Evolutionary conservation across 1,140 invertebrate species (phyloP).

Genomic region (Papilio polytes): DNA sequence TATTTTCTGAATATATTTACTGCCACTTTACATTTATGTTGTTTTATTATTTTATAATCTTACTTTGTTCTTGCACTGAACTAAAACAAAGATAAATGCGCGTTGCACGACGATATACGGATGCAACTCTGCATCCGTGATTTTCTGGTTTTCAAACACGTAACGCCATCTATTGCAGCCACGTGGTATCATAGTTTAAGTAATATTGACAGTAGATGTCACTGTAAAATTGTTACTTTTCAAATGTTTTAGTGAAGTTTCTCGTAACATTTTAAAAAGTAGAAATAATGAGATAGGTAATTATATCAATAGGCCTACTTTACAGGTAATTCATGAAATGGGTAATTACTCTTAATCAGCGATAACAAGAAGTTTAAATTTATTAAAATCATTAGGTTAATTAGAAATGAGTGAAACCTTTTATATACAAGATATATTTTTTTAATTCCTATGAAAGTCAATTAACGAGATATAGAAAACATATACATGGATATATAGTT

Average conservation of each 20-base stretch:
- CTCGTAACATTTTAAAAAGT: not conserved
- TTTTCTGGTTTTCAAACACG: not conserved
- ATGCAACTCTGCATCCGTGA: not conserved
- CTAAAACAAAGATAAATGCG: constrained; percentile 6
- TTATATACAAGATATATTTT: not conserved
- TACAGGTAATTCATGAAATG: not conserved
- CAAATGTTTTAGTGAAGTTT: too few species aligned
- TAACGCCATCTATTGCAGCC: not conserved
- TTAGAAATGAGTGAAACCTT: not conserved
- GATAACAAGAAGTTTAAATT: not conserved
- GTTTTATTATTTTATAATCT: constrained; percentile 61
- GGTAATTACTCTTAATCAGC: not conserved
- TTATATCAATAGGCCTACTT: not conserved
- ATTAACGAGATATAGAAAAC: too few species aligned
- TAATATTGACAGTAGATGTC: not conserved
- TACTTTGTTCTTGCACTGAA: constrained; percentile 8
- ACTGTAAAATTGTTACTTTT: not conserved
- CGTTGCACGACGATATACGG: not conserved
- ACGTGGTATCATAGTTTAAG: not conserved
- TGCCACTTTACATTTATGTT: constrained; percentile 66
- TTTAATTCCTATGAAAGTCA: too few species aligned
- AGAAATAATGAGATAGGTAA: not conserved
- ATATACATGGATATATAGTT: not conserved
- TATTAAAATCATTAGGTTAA: not conserved
- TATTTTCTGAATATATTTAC: constrained; percentile 84